Base-by-base conservation (phyloP, 2,797 vertebrate genomes). In the Lacerta agilis region DNA sequence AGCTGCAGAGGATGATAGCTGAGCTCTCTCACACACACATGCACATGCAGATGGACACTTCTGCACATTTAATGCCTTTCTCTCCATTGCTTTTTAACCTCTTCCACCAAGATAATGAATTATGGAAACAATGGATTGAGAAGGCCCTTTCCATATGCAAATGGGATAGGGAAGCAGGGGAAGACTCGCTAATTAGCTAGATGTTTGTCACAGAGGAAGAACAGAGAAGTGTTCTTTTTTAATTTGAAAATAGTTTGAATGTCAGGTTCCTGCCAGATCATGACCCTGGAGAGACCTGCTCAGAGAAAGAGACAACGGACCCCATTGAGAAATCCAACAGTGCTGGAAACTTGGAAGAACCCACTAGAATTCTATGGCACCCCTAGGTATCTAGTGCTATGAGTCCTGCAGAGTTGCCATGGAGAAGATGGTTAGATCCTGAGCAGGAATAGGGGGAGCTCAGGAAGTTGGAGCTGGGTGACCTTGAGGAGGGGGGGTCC, bases 1-100 rank as follows among this genome's bases (percentile, higher is more conserved):
- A 33, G 13, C 8, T 67, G 27, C 64, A 33, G 1, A 33, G 69
- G 69, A 73, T 17, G 13, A 36, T 58, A 78, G 79, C 61, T 25
- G 61, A n/a, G 61, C n/a, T 0, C 2, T 10, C 0, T 27, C 41
- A 1, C 20, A 7, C 61, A 8, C 25, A 25, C 18, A 8, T 27
- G 3, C 49, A 13, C 55, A n/a, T 15, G 3, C 29, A 8, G 23
- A 15, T 1, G 3, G 72, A 20, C 29, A 33, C 33, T 41, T 84
- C 38, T 73, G n/a, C 20, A 29, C 27, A 45, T 69, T 64, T 84
- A 8, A 20, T 41, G 9, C 36, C 45, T 78, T 82, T 55, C 3
- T 75, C 25, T 27, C 11, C 58, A 76, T 88, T 13, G 18, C 66
- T 72, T 73, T 79, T 83, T 79, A 72, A 79, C 45, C 66, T 41